Conservation (phyloP, 2,113 vertebrate genomes). For the Terrapene triunguis region DNA sequence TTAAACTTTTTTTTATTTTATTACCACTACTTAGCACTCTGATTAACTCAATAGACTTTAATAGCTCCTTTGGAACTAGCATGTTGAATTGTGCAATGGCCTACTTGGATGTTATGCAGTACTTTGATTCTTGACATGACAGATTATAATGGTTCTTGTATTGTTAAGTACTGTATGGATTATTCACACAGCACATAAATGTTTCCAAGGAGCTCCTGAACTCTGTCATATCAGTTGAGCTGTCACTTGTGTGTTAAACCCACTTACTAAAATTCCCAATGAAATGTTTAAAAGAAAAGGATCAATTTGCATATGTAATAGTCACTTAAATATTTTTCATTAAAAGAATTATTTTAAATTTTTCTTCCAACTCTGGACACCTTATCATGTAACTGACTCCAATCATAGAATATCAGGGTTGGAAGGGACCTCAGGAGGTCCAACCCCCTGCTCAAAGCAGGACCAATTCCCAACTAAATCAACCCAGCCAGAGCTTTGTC, state of each 20-base stretch:
- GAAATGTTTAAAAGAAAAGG: background rate
- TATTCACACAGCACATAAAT: background rate
- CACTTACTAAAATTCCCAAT: background rate
- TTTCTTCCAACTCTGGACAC: background rate
- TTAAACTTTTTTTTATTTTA: background rate
- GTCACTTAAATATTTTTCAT: background rate
- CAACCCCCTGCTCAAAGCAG: no score
- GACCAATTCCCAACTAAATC: no score
- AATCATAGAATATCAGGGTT: no score
- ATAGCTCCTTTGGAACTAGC: rapidly evolving
- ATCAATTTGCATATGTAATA: background rate
- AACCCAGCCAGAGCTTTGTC: no score
- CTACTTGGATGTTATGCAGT: background rate
- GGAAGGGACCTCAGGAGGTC: no score
- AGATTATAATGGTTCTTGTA: background rate
- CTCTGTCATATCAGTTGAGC: background rate
- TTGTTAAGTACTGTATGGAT: background rate
- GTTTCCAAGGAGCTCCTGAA: background rate
- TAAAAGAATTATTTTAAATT: background rate
- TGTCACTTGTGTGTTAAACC: background rate
- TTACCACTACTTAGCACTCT: background rate
- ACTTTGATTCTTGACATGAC: background rate
- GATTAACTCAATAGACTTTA: background rate
- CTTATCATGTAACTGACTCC: background rate
- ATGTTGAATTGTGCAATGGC: background rate